A percentile compares a stretch with the other conserved stretches of the same genome.
Evolutionary conservation across 2,113 vertebrate genomes (phyloP).

Genomic region (Laterallus jamaicensis): DNA sequence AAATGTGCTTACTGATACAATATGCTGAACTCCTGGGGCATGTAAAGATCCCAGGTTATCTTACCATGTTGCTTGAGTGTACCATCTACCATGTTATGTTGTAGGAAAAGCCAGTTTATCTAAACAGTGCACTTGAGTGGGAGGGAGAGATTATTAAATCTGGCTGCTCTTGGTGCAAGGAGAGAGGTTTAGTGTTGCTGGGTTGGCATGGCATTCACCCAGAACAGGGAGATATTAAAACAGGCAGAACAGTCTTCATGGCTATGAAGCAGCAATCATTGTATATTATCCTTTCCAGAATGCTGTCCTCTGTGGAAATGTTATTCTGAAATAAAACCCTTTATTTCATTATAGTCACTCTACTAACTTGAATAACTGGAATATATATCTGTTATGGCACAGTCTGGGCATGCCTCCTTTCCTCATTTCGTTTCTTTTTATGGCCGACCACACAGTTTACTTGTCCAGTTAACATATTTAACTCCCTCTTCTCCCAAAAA

Average conservation of each 20-base stretch:
- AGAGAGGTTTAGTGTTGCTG: not conserved
- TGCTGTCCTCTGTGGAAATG: not conserved
- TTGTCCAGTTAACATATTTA: not conserved
- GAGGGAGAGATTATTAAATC: not conserved
- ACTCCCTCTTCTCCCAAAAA: not conserved
- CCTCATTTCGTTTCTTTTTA: not conserved
- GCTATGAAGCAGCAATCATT: not conserved
- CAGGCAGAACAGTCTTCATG: not conserved
- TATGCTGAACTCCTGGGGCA: not conserved
- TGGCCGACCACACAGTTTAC: not conserved
- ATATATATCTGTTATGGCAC: not conserved
- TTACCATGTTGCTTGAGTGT: fast-evolving
- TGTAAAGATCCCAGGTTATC: not conserved
- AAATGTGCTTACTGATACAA: not conserved
- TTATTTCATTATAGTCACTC: not conserved
- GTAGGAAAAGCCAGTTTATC: not conserved
- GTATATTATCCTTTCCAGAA: not conserved
- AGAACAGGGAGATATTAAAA: not conserved
- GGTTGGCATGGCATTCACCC: not conserved
- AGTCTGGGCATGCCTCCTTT: not conserved
- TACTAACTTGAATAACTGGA: not conserved
- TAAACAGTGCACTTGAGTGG: too few species aligned
- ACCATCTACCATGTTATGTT: too few species aligned
- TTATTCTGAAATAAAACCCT: not conserved
- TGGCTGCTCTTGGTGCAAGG: not conserved